Conservation (phyloP, 2,113 vertebrate species). For the Corythoichthys intestinalis region DNA sequence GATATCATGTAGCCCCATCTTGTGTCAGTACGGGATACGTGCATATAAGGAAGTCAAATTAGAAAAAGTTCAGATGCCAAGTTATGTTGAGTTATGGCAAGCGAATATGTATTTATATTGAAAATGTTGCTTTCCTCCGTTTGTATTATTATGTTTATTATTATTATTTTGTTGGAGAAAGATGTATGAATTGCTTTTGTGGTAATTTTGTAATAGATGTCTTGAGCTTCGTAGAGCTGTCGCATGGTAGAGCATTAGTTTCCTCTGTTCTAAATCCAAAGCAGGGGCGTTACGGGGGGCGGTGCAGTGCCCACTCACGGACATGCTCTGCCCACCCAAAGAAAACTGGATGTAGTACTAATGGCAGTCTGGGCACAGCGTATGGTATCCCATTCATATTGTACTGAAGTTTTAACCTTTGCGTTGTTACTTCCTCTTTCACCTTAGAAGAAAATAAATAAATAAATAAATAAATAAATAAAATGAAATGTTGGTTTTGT, state of each 20-base stretch:
- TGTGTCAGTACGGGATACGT: conserved; percentile 33
- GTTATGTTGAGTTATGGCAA: background rate
- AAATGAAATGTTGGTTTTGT: too few relatives aligned
- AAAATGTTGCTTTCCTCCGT: background rate
- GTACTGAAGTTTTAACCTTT: too few relatives aligned
- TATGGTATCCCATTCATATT: too few relatives aligned
- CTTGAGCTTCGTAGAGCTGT: background rate
- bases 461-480: too few relatives aligned
- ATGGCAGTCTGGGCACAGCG: too few relatives aligned
- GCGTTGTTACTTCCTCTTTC: too few relatives aligned
- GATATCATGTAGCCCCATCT: conserved; percentile 53
- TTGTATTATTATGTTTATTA: background rate
- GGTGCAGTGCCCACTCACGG: too few relatives aligned
- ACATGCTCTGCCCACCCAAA: too few relatives aligned
- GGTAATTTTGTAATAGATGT: background rate
- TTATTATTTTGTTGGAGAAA: background rate
- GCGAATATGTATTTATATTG: background rate
- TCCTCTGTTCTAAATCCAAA: background rate
- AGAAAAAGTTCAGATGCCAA: background rate
- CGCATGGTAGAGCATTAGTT: background rate
- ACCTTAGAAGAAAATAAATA: too few relatives aligned
- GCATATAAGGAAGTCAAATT: conserved; percentile 9
- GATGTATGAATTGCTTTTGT: background rate
- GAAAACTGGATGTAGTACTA: too few relatives aligned
- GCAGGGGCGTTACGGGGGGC: too few relatives aligned